Base-by-base conservation (phyloP, 2,797 vertebrate species). In the Betta splendens region DNA sequence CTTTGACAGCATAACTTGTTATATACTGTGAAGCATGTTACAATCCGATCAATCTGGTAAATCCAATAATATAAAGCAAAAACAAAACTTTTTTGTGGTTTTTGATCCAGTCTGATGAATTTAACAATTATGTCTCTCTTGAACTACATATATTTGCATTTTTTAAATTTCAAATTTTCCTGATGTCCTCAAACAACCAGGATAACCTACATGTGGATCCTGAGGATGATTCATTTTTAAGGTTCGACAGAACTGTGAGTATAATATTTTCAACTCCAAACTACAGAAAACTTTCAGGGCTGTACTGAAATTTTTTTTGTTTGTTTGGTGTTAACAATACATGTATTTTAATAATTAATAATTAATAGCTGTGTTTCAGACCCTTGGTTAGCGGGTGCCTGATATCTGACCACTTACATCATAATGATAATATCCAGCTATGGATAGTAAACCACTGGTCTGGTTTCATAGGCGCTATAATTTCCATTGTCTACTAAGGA, bases 151-250 rank as follows among this genome's bases (percentile, higher is more conserved):
- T 54, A 29, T 29, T 51, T 56, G 38, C 56, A 61, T n/a, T 15
- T 36, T 49, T 53, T 42, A 35, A 57, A 46, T 45, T 35, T 32
- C 29, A 52, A 37, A 28, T 38, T 52, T 35, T 64, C 21, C 20
- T 88, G 54, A 74, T 89, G 61, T 89, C 91, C 84, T 91, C 88
- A 17, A 92, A 91, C 50, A 80, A 92, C 87, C 88, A 92, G 59
- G 87, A 90, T 26, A 79, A 89, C 68, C 70, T 91, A 50, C 42
- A 84, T 44, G 68, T 75, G 37, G 44, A 61, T 51, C 72, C 83
- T 6, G 33, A 78, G 33, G 70, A 80, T 4, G 44, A 72, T 44
- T 47, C 69, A 1, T 36, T 71, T 23, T 16, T 48, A 21, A 54
- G 63, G 45, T 55, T 55, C 16, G 65, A 26, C 50, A 55, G 32